Evolutionary conservation across 1,140 invertebrate genomes (phyloP), one percentile per base, ranked within the genome.

Genomic region (Tribolium castaneum): DNA sequence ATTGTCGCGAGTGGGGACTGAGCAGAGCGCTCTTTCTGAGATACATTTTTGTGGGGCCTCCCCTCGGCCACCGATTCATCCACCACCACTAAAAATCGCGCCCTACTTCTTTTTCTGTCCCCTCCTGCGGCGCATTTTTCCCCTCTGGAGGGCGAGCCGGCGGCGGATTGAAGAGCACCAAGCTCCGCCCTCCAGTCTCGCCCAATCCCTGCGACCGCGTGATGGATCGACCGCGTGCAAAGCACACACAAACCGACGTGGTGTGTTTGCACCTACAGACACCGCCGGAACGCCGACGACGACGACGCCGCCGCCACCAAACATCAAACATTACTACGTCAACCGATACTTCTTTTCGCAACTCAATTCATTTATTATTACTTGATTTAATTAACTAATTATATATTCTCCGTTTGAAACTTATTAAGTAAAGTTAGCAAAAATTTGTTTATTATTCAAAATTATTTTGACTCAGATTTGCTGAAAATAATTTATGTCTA

Each of bases 121-220:
- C 81, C 87, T 86, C 83, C 82, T 80, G 85, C 84, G 84, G 83
- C 80, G 87, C 80, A 87, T 89, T 90, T 90, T 90, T 89, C 88
- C 88, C 89, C 88, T 88, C 87, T 82, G 83, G 84, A 87, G 87
- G 88, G 86, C 82, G 79, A 76, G 79, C 82, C 80, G 76, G 22
- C 81, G 80, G 80, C 77, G 82, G 81, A 80, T 81, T 82, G 82
- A 82, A 83, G 80, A 81, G 80, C 82, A 82, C 82, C 82, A 87
- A 83, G 89, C 85, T 82, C 87, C 89, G 88, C 89, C 89, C 80
- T 79, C 86, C 85, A 84, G 85, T 83, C 82, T 83, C 84, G 83
- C 83, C 84, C 84, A 85, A 85, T 86, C 82, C 82, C 62, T 5
- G 6, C 81, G 83, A 78, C 82, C 81, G 80, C 80, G 84, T 82